Evolutionary conservation across 2,888 invertebrate genomes (phyloP).

Genomic region (Spialia ferax): DNA sequence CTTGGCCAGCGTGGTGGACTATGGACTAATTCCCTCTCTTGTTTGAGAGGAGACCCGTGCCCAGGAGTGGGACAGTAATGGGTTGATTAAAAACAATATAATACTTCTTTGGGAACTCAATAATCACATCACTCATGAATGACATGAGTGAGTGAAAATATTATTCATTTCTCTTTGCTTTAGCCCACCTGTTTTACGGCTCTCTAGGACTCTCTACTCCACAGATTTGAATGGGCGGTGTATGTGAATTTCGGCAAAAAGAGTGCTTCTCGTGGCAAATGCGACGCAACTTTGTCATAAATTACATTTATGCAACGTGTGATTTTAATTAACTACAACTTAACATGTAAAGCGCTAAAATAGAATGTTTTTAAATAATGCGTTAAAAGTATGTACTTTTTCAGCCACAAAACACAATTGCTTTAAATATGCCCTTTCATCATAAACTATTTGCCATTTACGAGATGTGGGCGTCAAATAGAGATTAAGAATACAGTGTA

Average conservation of each 20-base stretch:
- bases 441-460: background rate
- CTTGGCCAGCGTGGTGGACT: too few species aligned
- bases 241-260: conserved; percentile 14
- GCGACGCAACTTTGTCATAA: conserved; percentile 10
- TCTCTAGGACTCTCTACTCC: background rate
- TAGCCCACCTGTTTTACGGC: background rate
- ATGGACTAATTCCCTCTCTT: too few species aligned
- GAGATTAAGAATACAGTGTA: background rate
- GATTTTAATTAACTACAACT: background rate
- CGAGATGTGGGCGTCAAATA: conserved; percentile 8
- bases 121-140: too few species aligned
- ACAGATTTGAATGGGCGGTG: conserved; percentile 31
- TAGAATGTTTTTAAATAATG: background rate
- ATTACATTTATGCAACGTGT: background rate
- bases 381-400: too few species aligned
- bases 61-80: too few species aligned
- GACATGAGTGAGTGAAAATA: too few species aligned
- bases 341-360: conserved; percentile 1
- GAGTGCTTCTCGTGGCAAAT: conserved; percentile 21
- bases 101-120: too few species aligned
- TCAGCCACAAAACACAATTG: too few species aligned
- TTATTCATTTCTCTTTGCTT: background rate
- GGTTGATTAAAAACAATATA: too few species aligned
- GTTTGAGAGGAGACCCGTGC: too few species aligned
- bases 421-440: background rate